Evolutionary conservation across 2,113 vertebrate genomes (phyloP).

Genomic region (Scatophagus argus): DNA sequence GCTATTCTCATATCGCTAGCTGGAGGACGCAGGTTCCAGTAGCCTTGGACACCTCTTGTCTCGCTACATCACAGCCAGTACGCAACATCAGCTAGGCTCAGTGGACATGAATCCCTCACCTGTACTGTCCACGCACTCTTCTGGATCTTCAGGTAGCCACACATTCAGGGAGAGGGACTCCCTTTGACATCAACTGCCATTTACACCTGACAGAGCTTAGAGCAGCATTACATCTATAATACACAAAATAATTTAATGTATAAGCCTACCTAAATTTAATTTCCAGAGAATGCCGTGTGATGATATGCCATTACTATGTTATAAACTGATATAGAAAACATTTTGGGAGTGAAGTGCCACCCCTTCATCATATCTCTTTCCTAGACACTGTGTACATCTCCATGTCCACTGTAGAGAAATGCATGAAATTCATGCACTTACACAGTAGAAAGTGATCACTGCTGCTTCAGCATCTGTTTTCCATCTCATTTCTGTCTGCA

Average conservation of each 20-base stretch:
- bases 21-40: constrained; percentile 97
- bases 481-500: constrained; percentile 62
- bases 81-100: constrained; percentile 87
- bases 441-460: not conserved
- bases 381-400: not conserved
- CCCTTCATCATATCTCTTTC: not conserved
- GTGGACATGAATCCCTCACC: constrained; percentile 95
- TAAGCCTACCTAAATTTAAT: not conserved
- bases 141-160: constrained; percentile 93
- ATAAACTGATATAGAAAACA: not conserved
- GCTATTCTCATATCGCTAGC: constrained; percentile 77
- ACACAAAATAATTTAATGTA: not conserved
- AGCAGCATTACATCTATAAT: not conserved
- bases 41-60: constrained; percentile 93
- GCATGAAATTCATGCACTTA: not conserved
- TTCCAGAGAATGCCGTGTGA: constrained; percentile 6
- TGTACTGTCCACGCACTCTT: constrained; percentile 93
- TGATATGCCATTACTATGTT: not conserved
- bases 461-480: not conserved
- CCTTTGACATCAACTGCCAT: too few species aligned
- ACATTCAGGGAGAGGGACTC: not conserved
- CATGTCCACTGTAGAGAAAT: not conserved
- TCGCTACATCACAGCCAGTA: constrained; percentile 93
- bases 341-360: too few species aligned
- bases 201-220: not conserved